Base-by-base conservation (phyloP, 1,140 invertebrate species). In the Microvelia longipes region DNA sequence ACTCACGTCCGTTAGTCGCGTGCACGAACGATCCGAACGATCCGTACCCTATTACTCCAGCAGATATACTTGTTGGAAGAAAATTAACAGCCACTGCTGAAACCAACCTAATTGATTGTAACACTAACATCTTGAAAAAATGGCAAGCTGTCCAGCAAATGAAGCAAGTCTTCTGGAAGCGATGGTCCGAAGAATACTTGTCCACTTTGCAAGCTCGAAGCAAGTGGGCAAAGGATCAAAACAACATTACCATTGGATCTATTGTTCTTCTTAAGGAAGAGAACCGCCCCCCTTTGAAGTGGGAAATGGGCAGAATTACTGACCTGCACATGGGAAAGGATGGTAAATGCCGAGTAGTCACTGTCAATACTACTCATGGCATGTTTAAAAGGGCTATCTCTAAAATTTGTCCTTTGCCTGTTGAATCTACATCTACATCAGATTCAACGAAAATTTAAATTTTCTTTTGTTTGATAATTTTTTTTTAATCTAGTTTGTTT, bases 211-310 rank as follows among this genome's bases (percentile, higher is more conserved):
- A 78, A 71, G 62, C 67, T 15, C 63, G 75, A 2, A 28, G 30
- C 24, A 78, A 78, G 71, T 79, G 76, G 76, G 68, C 28, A n/a
- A n/a, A n/a, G n/a, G n/a, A n/a, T 15, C n/a, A 0, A 2, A 60
- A 24, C 1, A 71, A 71, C 28, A 19, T 73, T 70, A 75, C 64
- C 50, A 74, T 25, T 73, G 75, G 28, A 65, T 72, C 2, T 26
- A 80, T 5, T n/a, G 79, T 80, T n/a, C 26, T 80, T 0, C n/a
- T 80, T 0, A 77, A 77, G 50, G 75, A 79, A 19, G 74, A 77
- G 19, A 73, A 75, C 62, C 61, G 73, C 19, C 76, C 78, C 24
- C 76, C 77, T 11, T 50, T 50, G 35, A 50, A 50, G 19, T 50
- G 35, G 35, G 35, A 50, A 50, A 50, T 50, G 35, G 35, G 35